Percentiles rank a stretch among this genome's conserved stretches.
Conservation (phyloP, 2,888 invertebrate genomes). For the Volucella zonaria region DNA sequence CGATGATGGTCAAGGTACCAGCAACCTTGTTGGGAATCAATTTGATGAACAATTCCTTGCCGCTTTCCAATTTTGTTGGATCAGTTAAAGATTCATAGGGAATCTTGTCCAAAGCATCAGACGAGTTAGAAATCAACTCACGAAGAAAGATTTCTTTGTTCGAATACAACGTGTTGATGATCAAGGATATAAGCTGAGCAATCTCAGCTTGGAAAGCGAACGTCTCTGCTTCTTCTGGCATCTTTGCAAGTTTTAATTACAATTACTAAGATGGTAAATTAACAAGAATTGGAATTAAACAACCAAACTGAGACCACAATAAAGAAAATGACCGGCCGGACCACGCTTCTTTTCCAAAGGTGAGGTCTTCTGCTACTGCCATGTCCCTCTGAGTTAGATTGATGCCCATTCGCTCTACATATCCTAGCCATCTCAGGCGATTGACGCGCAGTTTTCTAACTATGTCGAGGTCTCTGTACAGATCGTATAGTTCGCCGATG, state of each 20-base stretch:
- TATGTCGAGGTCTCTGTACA: too few relatives aligned
- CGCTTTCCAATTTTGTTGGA: constrained; percentile 92
- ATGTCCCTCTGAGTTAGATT: too few relatives aligned
- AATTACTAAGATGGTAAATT: too few relatives aligned
- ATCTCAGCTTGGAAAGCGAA: constrained; percentile 99
- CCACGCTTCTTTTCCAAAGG: too few relatives aligned
- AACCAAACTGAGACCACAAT: too few relatives aligned
- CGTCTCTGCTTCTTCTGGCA: constrained; percentile 94
- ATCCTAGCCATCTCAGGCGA: too few relatives aligned
- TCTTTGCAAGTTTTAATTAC: constrained; percentile 82
- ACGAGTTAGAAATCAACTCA: constrained; percentile 98
- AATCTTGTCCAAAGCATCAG: constrained; percentile 94
- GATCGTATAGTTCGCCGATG: too few relatives aligned
- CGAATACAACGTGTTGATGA: constrained; percentile 99
- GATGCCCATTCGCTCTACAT: too few relatives aligned
- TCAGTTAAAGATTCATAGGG: constrained; percentile 97
- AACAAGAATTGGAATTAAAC: too few relatives aligned
- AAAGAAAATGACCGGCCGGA: too few relatives aligned
- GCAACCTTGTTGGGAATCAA: constrained; percentile 97
- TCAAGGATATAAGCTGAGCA: constrained; percentile 98
- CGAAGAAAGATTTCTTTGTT: constrained; percentile 99
- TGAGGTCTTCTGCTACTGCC: too few relatives aligned
- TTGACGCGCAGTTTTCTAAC: too few relatives aligned
- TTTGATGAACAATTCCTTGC: constrained; percentile 96
- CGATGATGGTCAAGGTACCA: constrained; percentile 95